Conservation (phyloP, 1,140 invertebrate genomes). For the Cydia amplana region DNA sequence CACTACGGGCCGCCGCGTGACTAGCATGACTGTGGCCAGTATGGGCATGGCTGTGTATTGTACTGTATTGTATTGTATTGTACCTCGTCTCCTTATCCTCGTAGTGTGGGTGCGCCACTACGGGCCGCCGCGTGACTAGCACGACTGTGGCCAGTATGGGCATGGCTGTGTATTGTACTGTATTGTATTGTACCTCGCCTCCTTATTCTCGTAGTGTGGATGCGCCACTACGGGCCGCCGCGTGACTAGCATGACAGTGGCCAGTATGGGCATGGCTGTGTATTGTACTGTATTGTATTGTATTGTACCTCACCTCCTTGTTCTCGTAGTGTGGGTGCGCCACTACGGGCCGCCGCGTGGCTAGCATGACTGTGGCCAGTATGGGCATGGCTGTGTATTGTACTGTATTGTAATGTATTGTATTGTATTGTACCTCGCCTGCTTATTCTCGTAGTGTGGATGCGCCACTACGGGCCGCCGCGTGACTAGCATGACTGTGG, state of each 20-base stretch:
- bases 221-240: conserved; percentile 1
- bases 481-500: conserved; percentile 17
- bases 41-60: conserved; percentile 83
- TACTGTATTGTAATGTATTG: not conserved
- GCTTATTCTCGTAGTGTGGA: conserved; percentile 84
- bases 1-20: conserved; percentile 1
- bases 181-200: conserved; percentile 80
- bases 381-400: conserved; percentile 86
- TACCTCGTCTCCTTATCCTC: conserved; percentile 86
- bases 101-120: conserved; percentile 77
- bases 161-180: conserved; percentile 82
- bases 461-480: conserved; percentile 1
- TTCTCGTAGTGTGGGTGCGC: conserved; percentile 83
- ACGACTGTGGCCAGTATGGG: conserved; percentile 1
- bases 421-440: conserved; percentile 80
- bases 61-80: conserved; percentile 11
- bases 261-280: conserved; percentile 82
- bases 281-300: not conserved
- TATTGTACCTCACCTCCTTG: conserved; percentile 81
- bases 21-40: conserved; percentile 14
- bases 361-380: conserved; percentile 14
- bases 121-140: conserved; percentile 12
- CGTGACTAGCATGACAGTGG: conserved; percentile 17
- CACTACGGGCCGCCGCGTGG: not conserved
- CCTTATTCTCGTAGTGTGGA: conserved; percentile 84